Evolutionary conservation across 2,113 vertebrate genomes (phyloP), one percentile per base, ranked within the genome.

Genomic region (Microtus montanus): DNA sequence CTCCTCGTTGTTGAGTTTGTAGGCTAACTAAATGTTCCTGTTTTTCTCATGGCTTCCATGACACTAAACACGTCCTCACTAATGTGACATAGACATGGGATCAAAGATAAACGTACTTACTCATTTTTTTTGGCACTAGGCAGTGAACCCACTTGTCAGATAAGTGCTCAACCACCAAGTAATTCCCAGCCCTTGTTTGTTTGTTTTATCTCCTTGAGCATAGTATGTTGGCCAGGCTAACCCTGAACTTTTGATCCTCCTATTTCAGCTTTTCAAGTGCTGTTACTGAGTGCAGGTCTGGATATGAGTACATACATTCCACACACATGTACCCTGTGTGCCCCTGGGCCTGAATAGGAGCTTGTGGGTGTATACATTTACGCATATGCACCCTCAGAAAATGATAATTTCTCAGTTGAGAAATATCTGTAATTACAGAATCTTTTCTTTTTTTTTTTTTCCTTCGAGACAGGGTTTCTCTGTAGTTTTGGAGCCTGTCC

Each of bases 11-110:
- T 41, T 90, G 73, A 89, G 78, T 52, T 78, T 41, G 41, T 70
- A 85, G 52, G 77, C 47, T 96, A 63, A 78, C 82, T 92, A 75
- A 94, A 96, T 82, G 9, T 87, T 74, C n/a, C 15, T 13, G 38
- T 85, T 93, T 80, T 89, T 79, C 82, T 74, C 78, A 30, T 70
- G 70, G 22, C 47, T 89, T 96, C 75, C 61, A 30, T 85, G 28
- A 41, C 44, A 83, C 10, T 92, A 74, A 73, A 19, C 64, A 58
- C 73, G 17, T 92, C 15, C 54, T 93, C 19, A 52, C 83, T 89
- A 84, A 49, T 71, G 61, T 84, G n/a, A 49, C 26, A 33, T 89
- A 28, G 33, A 85, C 26, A 70, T 9, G 47, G 85, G 71, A 58
- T 70, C 33, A 73, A 78, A 78, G 41, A 33, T 66, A 41, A 47